Percentiles rank a stretch among this genome's conserved stretches.
Conservation (phyloP, 2,888 invertebrate genomes). For the Sussaba pulchella region DNA sequence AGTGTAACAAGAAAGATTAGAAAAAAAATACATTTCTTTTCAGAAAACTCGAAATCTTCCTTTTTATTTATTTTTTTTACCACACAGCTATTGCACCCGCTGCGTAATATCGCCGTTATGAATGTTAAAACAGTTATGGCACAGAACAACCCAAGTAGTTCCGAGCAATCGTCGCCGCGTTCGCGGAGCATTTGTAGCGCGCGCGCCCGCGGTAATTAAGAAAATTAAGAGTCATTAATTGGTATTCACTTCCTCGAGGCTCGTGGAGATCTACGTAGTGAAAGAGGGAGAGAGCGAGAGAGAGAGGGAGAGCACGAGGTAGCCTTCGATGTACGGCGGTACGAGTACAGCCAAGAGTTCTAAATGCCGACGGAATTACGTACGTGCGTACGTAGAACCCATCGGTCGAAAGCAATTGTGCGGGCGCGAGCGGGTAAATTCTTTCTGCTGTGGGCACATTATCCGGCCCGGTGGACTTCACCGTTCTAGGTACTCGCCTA, state of each 20-base stretch:
- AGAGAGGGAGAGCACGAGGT: constrained; percentile 34
- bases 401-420: constrained; percentile 62
- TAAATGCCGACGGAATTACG: constrained; percentile 18
- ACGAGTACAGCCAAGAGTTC: constrained; percentile 44
- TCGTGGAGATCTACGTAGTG: too few species aligned
- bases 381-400: constrained; percentile 32
- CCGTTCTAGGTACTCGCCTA: constrained; percentile 65
- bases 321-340: constrained; percentile 21
- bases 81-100: too few species aligned
- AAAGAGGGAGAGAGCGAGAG: too few species aligned
- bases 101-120: neutral
- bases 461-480: constrained; percentile 74
- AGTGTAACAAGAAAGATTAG: too few species aligned
- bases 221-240: constrained; percentile 84
- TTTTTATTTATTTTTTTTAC: too few species aligned
- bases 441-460: constrained; percentile 80
- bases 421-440: constrained; percentile 71
- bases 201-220: constrained; percentile 78
- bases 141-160: constrained; percentile 69
- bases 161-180: constrained; percentile 75
- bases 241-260: constrained; percentile 81
- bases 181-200: constrained; percentile 76
- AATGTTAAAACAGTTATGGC: constrained; percentile 21
- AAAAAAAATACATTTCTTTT: too few species aligned
- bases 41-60: too few species aligned